These are phyloP conservation scores for Lateolabrax maculatus DNA, from an alignment of 2,797 vertebrate genomes.

Conservation along the genomic window DNA sequence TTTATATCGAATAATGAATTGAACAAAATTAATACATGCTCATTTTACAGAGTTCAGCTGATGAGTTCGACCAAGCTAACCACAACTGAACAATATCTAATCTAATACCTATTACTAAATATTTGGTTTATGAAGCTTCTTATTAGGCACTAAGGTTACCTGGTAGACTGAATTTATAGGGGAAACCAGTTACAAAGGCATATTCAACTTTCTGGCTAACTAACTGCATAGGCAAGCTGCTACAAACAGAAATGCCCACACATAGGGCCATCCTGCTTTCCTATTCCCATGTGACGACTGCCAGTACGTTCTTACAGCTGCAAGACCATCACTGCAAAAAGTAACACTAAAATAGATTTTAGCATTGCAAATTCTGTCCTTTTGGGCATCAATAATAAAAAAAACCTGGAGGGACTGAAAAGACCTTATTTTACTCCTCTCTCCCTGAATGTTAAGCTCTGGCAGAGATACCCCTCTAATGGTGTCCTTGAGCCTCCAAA, in stretches of 20 bases:
- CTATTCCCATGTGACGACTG: background rate
- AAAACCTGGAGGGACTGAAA: background rate
- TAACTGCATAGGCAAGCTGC: background rate
- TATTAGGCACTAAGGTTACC: background rate
- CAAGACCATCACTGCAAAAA: background rate
- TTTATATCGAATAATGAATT: background rate
- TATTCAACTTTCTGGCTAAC: background rate
- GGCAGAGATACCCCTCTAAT: constrained; percentile 16
- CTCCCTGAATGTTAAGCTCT: constrained; percentile 23
- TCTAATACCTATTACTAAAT: background rate
- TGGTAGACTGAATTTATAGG: background rate
- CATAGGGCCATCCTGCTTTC: background rate
- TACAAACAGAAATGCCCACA: background rate
- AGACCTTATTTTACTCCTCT: constrained; percentile 11
- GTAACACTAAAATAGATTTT: background rate
- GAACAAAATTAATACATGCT: background rate
- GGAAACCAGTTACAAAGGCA: background rate
- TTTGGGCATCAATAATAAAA: background rate
- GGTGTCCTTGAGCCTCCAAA: constrained; percentile 57
- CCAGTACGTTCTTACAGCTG: background rate
- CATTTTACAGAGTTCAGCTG: background rate
- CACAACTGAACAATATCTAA: background rate
- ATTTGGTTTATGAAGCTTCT: background rate
- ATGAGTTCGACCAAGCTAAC: background rate
- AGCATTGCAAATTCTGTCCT: background rate